Evolutionary conservation across 2,113 vertebrate genomes (phyloP).

Genomic region (Eidolon helvum): DNA sequence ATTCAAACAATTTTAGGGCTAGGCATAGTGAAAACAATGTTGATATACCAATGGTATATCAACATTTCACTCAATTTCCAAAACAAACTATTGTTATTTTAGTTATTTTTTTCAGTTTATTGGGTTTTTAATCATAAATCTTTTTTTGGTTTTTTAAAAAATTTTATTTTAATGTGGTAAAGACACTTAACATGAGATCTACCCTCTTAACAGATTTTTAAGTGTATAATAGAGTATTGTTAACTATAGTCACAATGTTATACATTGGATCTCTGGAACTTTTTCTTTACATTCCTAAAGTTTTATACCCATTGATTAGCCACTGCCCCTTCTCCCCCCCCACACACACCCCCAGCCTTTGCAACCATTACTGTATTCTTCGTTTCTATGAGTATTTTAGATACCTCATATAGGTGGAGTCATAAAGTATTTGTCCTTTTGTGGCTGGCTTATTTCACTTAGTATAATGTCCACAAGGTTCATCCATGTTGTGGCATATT

Average conservation of each 20-base stretch:
- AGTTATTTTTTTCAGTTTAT: neutral
- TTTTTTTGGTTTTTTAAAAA: neutral
- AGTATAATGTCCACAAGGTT: neutral
- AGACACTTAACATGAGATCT: neutral
- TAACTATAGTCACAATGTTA: neutral
- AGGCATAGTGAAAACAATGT: too few relatives aligned
- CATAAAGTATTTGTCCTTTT: neutral
- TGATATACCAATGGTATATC: too few relatives aligned
- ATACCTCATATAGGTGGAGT: neutral
- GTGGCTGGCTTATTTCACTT: neutral
- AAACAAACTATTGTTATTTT: neutral
- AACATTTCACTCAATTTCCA: neutral
- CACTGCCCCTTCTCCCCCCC: neutral
- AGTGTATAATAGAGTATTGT: neutral
- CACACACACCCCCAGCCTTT: neutral
- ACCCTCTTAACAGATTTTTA: neutral
- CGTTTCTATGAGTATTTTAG: neutral
- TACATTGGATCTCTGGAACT: neutral
- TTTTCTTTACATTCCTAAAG: neutral
- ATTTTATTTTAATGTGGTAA: neutral
- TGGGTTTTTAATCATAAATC: neutral
- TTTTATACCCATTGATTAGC: neutral
- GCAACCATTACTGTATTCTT: neutral
- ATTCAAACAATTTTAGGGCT: neutral
- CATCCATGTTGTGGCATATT: neutral